Percentiles rank a stretch among this genome's conserved stretches.
Evolutionary conservation across 2,888 invertebrate species (phyloP).

Genomic region (Ochropleura leucogaster): DNA sequence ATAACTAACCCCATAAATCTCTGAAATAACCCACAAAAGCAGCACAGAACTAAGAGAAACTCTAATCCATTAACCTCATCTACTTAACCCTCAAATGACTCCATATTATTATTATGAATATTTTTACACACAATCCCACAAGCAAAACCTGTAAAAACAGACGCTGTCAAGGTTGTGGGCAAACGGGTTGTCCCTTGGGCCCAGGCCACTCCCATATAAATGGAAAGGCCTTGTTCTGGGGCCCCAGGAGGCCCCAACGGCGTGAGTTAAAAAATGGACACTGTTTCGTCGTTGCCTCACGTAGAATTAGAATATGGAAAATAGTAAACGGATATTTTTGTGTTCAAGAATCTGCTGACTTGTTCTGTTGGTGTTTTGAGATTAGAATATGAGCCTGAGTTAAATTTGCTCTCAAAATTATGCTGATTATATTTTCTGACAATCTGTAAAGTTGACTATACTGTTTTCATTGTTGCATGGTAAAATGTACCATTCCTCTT

Average conservation of each 20-base stretch:
- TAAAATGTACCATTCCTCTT: too few species aligned
- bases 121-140: slow-evolving; percentile 53
- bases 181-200: slow-evolving; percentile 58
- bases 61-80: slow-evolving; percentile 43
- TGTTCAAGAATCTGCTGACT: slow-evolving; percentile 6
- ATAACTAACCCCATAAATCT: not conserved
- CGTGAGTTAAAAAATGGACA: slow-evolving; percentile 65
- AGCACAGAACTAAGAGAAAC: slow-evolving; percentile 40
- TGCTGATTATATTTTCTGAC: not conserved
- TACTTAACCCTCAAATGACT: slow-evolving; percentile 41
- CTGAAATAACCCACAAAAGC: slow-evolving; percentile 21
- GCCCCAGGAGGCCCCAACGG: slow-evolving; percentile 46
- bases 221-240: slow-evolving; percentile 67
- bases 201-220: slow-evolving; percentile 61
- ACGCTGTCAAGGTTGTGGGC: slow-evolving; percentile 53
- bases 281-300: slow-evolving; percentile 37
- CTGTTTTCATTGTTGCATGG: too few species aligned
- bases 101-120: slow-evolving; percentile 54
- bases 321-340: slow-evolving; percentile 35
- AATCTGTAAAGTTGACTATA: not conserved
- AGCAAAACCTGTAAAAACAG: slow-evolving; percentile 49
- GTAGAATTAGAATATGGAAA: slow-evolving; percentile 60
- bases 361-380: not conserved
- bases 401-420: not conserved
- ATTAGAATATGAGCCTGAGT: not conserved